Evolutionary conservation across 2,888 invertebrate species (phyloP).

Genomic region (Himalopsyche japonica): DNA sequence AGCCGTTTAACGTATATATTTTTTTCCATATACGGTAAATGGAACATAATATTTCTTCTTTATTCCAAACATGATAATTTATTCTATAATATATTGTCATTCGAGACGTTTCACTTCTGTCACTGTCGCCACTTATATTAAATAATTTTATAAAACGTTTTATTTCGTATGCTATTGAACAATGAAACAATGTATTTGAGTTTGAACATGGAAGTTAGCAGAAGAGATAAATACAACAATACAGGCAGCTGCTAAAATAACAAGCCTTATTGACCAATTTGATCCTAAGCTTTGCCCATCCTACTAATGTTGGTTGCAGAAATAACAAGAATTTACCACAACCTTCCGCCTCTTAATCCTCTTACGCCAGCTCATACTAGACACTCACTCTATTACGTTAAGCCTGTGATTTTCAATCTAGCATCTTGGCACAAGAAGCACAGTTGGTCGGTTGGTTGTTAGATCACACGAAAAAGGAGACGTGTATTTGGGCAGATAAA

Average conservation of each 20-base stretch:
- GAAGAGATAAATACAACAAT: conserved; percentile 9
- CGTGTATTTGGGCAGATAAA: neutral
- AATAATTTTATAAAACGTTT: neutral
- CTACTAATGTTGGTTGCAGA: conserved; percentile 34
- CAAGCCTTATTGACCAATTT: neutral
- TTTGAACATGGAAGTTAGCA: neutral
- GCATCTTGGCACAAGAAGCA: neutral
- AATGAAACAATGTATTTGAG: neutral
- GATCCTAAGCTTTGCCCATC: conserved; percentile 16
- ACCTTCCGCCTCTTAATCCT: conserved; percentile 24
- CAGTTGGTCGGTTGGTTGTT: neutral
- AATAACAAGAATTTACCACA: conserved; percentile 23
- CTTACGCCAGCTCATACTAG: conserved; percentile 17
- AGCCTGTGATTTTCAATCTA: conserved; percentile 2
- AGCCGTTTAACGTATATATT: no score
- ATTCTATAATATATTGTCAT: no score
- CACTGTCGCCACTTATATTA: no score
- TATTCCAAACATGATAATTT: no score
- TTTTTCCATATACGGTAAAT: no score
- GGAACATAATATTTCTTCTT: no score
- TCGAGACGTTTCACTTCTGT: no score
- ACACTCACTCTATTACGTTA: conserved; percentile 19
- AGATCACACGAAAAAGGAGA: neutral
- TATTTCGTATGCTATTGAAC: neutral
- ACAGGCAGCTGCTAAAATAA: neutral